Conservation (phyloP, 2,888 invertebrate species). For the Oxystoma pomonae region DNA sequence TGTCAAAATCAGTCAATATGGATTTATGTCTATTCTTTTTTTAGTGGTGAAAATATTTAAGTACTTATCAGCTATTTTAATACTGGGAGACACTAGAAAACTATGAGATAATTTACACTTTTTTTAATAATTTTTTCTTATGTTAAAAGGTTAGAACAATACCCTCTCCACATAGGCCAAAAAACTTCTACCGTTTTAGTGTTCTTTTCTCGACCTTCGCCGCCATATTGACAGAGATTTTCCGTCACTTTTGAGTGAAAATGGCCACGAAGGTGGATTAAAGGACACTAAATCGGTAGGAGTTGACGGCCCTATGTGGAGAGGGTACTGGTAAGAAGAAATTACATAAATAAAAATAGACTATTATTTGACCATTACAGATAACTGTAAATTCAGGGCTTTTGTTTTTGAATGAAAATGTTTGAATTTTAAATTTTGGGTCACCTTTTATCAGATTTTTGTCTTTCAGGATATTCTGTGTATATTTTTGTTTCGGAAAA, state of each 20-base stretch:
- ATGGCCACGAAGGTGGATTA: too few species aligned
- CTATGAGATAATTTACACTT: background rate
- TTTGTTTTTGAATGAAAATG: background rate
- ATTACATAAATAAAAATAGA: constrained; percentile 16
- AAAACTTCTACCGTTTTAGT: too few species aligned
- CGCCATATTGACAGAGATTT: too few species aligned
- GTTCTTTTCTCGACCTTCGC: too few species aligned
- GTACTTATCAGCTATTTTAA: background rate
- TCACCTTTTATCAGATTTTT: background rate
- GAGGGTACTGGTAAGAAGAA: too few species aligned
- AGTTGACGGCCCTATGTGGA: too few species aligned
- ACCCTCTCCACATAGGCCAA: too few species aligned
- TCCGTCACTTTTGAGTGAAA: too few species aligned
- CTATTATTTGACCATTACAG: constrained; percentile 10
- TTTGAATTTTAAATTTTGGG: background rate
- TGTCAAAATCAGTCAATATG: constrained; percentile 2
- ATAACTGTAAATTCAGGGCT: constrained; percentile 12
- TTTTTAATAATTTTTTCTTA: background rate
- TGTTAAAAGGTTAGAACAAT: constrained; percentile 1
- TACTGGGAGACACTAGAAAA: background rate
- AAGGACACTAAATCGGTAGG: too few species aligned
- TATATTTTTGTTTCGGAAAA: too few species aligned
- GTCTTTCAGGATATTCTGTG: background rate
- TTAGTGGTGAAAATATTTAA: background rate
- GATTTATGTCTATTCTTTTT: background rate